Evolutionary conservation across 2,888 invertebrate species (phyloP).

Genomic region (Biston stratarius): DNA sequence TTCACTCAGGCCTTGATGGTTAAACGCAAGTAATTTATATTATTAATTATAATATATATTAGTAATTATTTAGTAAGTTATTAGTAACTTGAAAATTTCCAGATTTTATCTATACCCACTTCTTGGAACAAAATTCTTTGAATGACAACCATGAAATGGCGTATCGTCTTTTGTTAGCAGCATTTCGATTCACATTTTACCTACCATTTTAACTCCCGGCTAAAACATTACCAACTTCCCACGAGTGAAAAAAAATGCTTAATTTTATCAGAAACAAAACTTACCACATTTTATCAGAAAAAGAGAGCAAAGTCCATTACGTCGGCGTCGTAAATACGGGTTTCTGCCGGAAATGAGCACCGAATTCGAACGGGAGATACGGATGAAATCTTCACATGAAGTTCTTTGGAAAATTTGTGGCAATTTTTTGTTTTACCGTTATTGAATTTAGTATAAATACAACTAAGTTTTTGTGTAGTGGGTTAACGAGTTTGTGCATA

Average conservation of each 20-base stretch:
- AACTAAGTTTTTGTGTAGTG: too few species aligned
- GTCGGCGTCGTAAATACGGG: slow-evolving; percentile 27
- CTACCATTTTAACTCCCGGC: neutral
- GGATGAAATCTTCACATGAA: slow-evolving; percentile 10
- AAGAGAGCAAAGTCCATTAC: slow-evolving; percentile 28
- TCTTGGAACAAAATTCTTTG: too few species aligned
- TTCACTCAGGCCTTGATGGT: too few species aligned
- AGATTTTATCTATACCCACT: too few species aligned
- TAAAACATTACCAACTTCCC: neutral
- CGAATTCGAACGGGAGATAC: slow-evolving; percentile 18
- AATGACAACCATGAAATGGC: too few species aligned
- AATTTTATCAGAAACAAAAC: slow-evolving; percentile 27
- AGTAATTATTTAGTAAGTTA: too few species aligned
- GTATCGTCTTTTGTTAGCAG: neutral
- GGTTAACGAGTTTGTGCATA: too few species aligned
- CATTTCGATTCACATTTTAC: neutral
- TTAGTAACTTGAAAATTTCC: too few species aligned
- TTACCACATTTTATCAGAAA: slow-evolving; percentile 12
- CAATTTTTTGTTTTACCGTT: neutral
- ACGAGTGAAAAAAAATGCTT: slow-evolving; percentile 9
- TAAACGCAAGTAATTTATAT: too few species aligned
- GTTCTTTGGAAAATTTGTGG: neutral
- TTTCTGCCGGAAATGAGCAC: slow-evolving; percentile 24
- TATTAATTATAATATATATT: too few species aligned
- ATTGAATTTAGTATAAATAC: neutral